Evolutionary conservation across 1,140 invertebrate species (phyloP).

Genomic region (Manduca sexta): DNA sequence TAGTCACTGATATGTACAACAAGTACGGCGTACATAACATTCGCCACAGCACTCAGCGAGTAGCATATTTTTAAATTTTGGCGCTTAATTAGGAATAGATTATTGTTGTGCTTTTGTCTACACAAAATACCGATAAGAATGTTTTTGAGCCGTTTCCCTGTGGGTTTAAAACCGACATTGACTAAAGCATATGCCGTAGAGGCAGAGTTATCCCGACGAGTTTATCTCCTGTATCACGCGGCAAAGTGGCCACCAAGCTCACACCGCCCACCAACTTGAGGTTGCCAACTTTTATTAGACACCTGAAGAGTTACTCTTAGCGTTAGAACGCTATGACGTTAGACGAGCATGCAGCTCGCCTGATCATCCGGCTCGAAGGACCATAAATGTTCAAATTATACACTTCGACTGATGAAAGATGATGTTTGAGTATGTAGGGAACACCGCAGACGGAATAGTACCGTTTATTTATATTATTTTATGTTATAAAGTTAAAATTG

Average conservation of each 20-base stretch:
- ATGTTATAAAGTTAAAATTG: too few species aligned
- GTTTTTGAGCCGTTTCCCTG: too few species aligned
- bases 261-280: conserved; percentile 3
- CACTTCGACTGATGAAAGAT: background rate
- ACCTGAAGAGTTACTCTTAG: background rate
- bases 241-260: conserved; percentile 6
- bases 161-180: too few species aligned
- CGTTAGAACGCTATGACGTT: background rate
- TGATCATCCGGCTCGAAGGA: background rate
- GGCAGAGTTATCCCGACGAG: conserved; percentile 8
- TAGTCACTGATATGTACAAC: too few species aligned
- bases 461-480: too few species aligned
- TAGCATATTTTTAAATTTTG: too few species aligned
- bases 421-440: background rate
- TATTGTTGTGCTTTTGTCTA: too few species aligned
- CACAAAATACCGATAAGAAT: too few species aligned
- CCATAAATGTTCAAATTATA: background rate
- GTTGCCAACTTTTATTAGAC: background rate
- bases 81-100: too few species aligned
- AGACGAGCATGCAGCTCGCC: background rate
- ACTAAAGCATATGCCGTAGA: background rate
- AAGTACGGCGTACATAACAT: too few species aligned
- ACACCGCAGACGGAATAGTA: too few species aligned
- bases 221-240: conserved; percentile 9
- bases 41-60: too few species aligned